phyloP scores from a whole-genome alignment of 2,888 invertebrate species.

The Campoletis raptor region DNA sequence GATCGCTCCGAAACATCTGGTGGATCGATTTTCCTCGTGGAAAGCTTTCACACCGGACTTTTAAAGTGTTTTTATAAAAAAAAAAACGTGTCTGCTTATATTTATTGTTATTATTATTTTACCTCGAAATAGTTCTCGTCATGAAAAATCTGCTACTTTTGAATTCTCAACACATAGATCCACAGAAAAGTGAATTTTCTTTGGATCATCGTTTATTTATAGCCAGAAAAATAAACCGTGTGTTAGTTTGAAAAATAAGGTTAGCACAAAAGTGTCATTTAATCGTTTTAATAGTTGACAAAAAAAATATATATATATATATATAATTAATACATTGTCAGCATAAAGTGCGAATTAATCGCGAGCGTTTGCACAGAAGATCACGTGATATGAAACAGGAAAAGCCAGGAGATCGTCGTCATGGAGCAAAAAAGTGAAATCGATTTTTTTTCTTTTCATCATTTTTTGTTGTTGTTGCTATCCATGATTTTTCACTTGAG shows the following conservation, averaged over 20 bases:
- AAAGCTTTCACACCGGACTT: not conserved
- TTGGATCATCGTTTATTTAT: no score
- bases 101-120: not conserved
- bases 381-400: not conserved
- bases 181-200: no score
- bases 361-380: not conserved
- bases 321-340: not conserved
- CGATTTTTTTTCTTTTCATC: not conserved
- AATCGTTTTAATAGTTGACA: not conserved
- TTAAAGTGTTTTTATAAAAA: not conserved
- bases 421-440: not conserved
- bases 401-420: not conserved
- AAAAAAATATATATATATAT: not conserved
- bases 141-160: not conserved
- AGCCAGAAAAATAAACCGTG: no score
- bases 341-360: not conserved
- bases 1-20: slow-evolving; percentile 56
- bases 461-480: slow-evolving; percentile 1
- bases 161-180: no score
- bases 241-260: not conserved
- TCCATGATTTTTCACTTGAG: not conserved
- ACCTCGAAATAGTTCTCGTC: not conserved
- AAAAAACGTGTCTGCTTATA: not conserved
- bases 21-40: slow-evolving; percentile 70
- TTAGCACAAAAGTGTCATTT: not conserved